These are phyloP conservation scores for Oxystoma pomonae DNA, from an alignment of 2,888 invertebrate species.

Conservation along the genomic window DNA sequence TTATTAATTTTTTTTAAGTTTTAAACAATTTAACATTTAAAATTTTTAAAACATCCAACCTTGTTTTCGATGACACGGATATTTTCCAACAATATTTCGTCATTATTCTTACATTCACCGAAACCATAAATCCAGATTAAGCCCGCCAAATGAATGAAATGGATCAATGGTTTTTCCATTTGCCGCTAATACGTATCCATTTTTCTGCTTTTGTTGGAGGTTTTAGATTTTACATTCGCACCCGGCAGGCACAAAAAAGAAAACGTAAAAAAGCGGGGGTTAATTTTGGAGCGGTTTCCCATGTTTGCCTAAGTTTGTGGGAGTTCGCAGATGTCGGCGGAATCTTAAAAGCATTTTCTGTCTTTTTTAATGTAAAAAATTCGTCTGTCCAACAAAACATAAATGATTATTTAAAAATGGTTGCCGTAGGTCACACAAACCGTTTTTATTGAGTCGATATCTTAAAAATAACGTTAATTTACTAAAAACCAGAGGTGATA, in stretches of 20 bases:
- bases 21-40: too few species aligned
- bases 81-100: neutral
- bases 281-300: neutral
- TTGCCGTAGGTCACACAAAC: too few species aligned
- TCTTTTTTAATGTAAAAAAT: too few species aligned
- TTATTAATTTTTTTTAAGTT: too few species aligned
- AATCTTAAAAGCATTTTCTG: neutral
- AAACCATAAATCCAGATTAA: constrained; percentile 1
- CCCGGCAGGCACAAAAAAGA: neutral
- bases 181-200: constrained; percentile 1
- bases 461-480: too few species aligned
- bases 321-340: neutral
- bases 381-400: too few species aligned
- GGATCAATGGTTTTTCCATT: constrained; percentile 3
- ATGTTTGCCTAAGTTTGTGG: neutral
- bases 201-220: neutral
- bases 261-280: neutral
- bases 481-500: too few species aligned
- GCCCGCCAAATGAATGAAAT: neutral
- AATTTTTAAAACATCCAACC: too few species aligned
- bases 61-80: too few species aligned
- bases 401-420: too few species aligned
- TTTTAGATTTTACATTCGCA: neutral
- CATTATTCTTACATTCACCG: neutral
- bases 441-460: too few species aligned